Conservation (phyloP, 1,140 invertebrate genomes). For the Phenacoccus solenopsis region DNA sequence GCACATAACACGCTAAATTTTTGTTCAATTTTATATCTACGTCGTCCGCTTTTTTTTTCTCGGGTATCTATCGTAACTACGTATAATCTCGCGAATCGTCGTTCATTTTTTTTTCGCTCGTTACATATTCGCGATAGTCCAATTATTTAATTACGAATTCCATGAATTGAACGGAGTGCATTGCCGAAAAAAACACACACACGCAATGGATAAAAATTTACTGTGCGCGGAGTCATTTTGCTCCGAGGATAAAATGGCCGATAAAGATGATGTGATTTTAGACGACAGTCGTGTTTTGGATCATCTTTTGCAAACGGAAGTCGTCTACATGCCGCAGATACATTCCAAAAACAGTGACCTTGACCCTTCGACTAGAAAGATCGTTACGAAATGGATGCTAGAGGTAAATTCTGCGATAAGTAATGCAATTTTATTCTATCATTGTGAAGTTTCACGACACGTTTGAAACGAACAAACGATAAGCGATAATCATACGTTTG, state of each 20-base stretch:
- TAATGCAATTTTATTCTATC: not conserved
- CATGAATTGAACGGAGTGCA: not conserved
- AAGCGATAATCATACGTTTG: too few relatives aligned
- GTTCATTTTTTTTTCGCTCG: not conserved
- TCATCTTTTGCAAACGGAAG: constrained; percentile 13
- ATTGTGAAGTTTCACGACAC: too few relatives aligned
- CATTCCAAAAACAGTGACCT: constrained; percentile 10
- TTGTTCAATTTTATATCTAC: not conserved
- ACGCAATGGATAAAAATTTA: constrained; percentile 9
- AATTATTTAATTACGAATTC: constrained; percentile 4
- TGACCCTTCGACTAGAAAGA: constrained; percentile 3
- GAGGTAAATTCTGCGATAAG: constrained; percentile 9
- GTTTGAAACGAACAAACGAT: not conserved
- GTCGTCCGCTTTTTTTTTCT: not conserved
- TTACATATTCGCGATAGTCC: not conserved
- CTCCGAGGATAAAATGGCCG: constrained; percentile 9
- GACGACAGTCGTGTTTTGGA: constrained; percentile 4
- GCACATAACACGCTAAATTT: not conserved
- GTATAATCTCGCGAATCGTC: constrained; percentile 8
- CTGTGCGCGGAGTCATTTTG: constrained; percentile 11
- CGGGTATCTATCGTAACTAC: too few relatives aligned
- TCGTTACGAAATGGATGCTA: constrained; percentile 5
- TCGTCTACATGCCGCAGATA: not conserved
- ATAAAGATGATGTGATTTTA: constrained; percentile 10
- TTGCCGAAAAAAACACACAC: not conserved